Base-by-base conservation (phyloP, 2,113 vertebrate genomes). In the Atherinomorus stipes region DNA sequence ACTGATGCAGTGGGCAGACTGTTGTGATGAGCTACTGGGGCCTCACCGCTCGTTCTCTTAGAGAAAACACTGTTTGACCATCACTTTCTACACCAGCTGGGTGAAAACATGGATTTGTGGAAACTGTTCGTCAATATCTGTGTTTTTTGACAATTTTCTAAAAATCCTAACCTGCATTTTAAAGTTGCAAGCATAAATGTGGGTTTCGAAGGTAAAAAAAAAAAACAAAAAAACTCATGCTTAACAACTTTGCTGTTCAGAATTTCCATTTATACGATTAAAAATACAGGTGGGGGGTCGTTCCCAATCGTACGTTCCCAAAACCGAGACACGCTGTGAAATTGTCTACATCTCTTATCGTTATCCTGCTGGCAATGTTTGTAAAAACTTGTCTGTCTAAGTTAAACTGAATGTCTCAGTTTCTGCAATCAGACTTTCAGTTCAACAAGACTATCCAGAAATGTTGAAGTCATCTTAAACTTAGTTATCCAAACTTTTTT, bases 1-100 rank as follows among this genome's bases (percentile, higher is more conserved):
- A 74, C 71, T 87, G 88, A 87, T 92, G 92, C 85, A 88, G 90
- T 90, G 88, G 89, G 90, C 89, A 93, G 89, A 88, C 80, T 86
- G 86, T 91, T 88, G 81, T 90, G 89, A 88, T 83, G 79, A 90
- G 81, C 83, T 75, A 76, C 85, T 59, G 64, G 74, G 83, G 77
- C 77, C 86, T 87, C 23, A 68, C 4, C 9, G 89, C 86, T 84
- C 66, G 49, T 57, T 2, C 54, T 71, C 83, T 76, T 84, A 61
- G 54, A 70, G 64, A 74, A 81, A 61, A 7, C 44, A 63, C 59
- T 53, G 66, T 84, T 53, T 80, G 63, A 79, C 78, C 71, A 76
- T 76, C 28, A 66, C 56, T 75, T 57, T 10, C 60, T 61, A 19
- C 13, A 54, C 18, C 21, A 12, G 21, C 47, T 25, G 34, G 11